phyloP scores from a whole-genome alignment of 53 echinoderm and acorn worm genomes.

The Zoroaster sp. region DNA sequence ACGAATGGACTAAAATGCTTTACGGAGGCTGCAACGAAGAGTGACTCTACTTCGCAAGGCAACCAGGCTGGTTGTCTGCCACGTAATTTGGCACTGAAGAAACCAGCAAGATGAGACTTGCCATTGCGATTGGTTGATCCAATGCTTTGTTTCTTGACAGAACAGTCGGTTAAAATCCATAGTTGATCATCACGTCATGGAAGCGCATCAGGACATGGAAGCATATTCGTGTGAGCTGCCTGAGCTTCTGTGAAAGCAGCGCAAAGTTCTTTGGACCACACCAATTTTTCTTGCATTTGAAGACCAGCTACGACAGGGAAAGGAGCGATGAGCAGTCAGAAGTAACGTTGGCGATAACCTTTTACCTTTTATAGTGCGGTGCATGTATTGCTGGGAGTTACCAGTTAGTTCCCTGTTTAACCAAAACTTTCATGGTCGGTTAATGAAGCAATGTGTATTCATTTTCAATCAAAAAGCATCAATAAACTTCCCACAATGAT shows the following conservation, averaged over 20 bases:
- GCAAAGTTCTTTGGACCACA: conserved; percentile 42
- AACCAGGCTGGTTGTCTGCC: conserved; percentile 38
- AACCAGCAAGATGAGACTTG: conserved; percentile 53
- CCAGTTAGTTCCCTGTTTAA: too few species aligned
- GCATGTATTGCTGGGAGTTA: too few species aligned
- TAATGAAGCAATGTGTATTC: too few species aligned
- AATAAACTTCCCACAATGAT: too few species aligned
- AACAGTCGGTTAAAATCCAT: conserved; percentile 57
- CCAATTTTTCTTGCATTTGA: conserved; percentile 38
- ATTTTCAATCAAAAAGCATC: too few species aligned
- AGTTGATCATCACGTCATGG: conserved; percentile 44
- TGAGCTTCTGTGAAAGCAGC: neutral
- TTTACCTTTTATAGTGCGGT: conserved; percentile 34
- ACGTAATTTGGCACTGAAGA: conserved; percentile 45
- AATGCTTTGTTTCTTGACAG: conserved; percentile 34
- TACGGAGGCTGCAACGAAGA: conserved; percentile 53
- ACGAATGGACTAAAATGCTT: conserved; percentile 71
- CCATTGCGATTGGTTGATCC: conserved; percentile 35
- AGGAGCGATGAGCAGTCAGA: conserved; percentile 31
- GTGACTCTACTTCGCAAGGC: conserved; percentile 70
- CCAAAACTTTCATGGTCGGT: too few species aligned
- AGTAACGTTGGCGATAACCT: conserved; percentile 33
- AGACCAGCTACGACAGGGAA: conserved; percentile 48
- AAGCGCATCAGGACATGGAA: neutral
- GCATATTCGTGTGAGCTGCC: neutral